Evolutionary conservation across 2,888 invertebrate species (phyloP), one percentile per base, ranked within the genome.

Genomic region (Caenorhabditis wallacei): DNA sequence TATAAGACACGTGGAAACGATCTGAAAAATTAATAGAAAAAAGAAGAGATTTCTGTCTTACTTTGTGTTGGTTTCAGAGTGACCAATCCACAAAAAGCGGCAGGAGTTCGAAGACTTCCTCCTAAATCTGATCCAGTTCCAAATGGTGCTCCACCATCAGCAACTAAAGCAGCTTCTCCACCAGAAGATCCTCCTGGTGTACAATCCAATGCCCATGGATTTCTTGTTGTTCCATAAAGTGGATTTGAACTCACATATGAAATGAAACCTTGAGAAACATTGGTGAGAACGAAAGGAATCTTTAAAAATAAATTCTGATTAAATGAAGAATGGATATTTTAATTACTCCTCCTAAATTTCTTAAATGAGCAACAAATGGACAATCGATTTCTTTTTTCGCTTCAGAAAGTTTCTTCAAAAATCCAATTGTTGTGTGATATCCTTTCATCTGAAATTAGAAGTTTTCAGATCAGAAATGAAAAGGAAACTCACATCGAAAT

Each of bases 181-280:
- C 93, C 93, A 0, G 92, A 92, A 2, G 93, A 93, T 1, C 94
- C 93, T 7, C 93, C 93, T 1, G 93, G 92, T 2, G 89, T 88
- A n/a, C 90, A 88, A 0, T 83, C 84, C 0, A 80, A 22, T 82
- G 93, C 91, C 69, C 90, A 89, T 0, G 93, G 93, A 87, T 94
- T 93, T 13, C 75, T 72, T 0, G 94, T 93, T 7, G 89, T 89
- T 7, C 93, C 93, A 85, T 92, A 93, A 26, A 93, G 89, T 0
- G 93, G 91, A 82, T 93, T 93, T 13, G 92, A 89, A 80, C 92
- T 92, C 22, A 88, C 89, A 80, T 88, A 91, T 1, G 87, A 87
- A 22, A 87, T 63, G 3, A 85, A 75, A 1, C 84, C 88, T 70
- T 87, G 85, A 7, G 87, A 83, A n/a, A 92, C 90, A 85, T 93